Conservation (phyloP, 2,797 vertebrate genomes). For the Notoglanidium macrostoma region DNA sequence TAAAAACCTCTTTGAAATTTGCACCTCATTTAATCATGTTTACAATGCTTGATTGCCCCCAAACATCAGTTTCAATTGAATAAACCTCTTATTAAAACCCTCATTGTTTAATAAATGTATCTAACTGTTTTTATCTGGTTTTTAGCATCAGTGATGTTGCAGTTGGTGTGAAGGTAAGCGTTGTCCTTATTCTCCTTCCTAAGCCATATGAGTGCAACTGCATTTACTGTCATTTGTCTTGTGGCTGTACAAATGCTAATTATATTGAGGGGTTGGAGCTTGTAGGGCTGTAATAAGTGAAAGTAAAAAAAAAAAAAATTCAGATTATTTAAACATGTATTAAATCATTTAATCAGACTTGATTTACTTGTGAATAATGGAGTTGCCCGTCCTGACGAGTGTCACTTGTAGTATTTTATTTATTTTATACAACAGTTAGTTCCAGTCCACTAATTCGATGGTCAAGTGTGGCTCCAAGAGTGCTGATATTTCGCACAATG, state of each 20-base stretch:
- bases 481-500: no score
- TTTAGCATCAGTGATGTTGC: slow-evolving; percentile 93
- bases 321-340: neutral
- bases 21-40: neutral
- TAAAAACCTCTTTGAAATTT: neutral
- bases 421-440: neutral
- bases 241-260: neutral
- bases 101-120: neutral
- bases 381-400: neutral
- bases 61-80: neutral
- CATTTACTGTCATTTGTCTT: neutral
- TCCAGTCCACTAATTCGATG: no score
- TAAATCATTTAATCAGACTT: neutral
- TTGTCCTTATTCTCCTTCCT: neutral
- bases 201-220: neutral
- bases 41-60: neutral
- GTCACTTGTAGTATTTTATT: neutral
- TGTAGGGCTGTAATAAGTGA: no score
- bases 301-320: neutral
- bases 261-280: neutral
- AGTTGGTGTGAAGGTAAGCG: slow-evolving; percentile 96
- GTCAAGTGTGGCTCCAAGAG: no score
- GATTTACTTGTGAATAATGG: no score
- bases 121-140: slow-evolving; percentile 56
- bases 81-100: neutral